A percentile compares a stretch with the other conserved stretches of the same genome.
phyloP scores from a whole-genome alignment of 2,113 vertebrate genomes.

The Anhinga rufa region DNA sequence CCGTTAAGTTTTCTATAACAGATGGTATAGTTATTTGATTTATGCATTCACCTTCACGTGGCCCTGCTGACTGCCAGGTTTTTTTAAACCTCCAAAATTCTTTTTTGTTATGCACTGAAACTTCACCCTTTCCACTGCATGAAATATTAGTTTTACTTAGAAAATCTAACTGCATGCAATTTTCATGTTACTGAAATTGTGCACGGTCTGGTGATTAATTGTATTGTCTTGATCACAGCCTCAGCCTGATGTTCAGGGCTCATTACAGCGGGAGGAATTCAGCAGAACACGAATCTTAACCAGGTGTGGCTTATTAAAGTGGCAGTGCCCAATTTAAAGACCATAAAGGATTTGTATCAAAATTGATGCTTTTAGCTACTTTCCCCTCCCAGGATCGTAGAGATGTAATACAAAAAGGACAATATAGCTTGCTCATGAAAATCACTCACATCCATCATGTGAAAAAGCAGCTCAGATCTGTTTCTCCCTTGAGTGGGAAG shows the following conservation, averaged over 20 bases:
- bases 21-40: conserved; percentile 72
- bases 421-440: conserved; percentile 47
- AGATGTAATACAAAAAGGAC: conserved; percentile 56
- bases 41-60: conserved; percentile 71
- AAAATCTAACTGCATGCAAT: conserved; percentile 61
- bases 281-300: conserved; percentile 58
- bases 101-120: conserved; percentile 59
- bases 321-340: conserved; percentile 57
- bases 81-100: conserved; percentile 40
- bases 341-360: conserved; percentile 65
- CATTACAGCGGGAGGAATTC: conserved; percentile 59
- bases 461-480: conserved; percentile 31
- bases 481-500: neutral
- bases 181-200: conserved; percentile 66
- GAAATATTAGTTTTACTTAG: conserved; percentile 69
- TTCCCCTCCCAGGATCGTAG: conserved; percentile 10
- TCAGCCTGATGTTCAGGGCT: conserved; percentile 65
- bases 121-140: conserved; percentile 49
- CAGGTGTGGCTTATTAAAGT: conserved; percentile 71
- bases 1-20: conserved; percentile 71
- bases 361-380: conserved; percentile 58
- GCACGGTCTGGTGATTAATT: conserved; percentile 70
- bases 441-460: conserved; percentile 65
- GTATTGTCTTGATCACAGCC: conserved; percentile 65
- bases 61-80: conserved; percentile 69